A percentile compares a stretch with the other conserved stretches of the same genome.
These are phyloP conservation scores for Tenebrosternarchus preto DNA, from an alignment of 2,113 vertebrate genomes.

Conservation along the genomic window DNA sequence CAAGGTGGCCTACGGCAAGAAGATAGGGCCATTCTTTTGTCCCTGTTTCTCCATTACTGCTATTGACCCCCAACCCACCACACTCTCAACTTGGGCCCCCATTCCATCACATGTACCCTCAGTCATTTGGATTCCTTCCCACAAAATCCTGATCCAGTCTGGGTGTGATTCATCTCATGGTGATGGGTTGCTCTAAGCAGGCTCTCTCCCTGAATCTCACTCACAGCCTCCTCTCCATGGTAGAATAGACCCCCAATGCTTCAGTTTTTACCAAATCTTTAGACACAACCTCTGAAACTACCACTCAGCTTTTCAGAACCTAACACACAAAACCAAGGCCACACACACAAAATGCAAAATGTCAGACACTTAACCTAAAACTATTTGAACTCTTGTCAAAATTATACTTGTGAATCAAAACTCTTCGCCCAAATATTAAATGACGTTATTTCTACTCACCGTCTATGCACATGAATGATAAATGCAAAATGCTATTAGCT, in stretches of 20 bases:
- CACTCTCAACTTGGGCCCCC: background rate
- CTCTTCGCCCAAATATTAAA: too few relatives aligned
- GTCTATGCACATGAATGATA: too few relatives aligned
- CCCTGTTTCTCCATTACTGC: background rate
- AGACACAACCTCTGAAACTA: too few relatives aligned
- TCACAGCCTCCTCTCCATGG: background rate
- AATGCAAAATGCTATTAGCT: too few relatives aligned
- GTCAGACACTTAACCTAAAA: too few relatives aligned
- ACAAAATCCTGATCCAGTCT: conserved; percentile 11
- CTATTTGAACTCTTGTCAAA: too few relatives aligned
- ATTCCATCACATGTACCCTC: conserved; percentile 23
- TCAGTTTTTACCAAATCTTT: too few relatives aligned
- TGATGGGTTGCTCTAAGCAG: conserved; percentile 14
- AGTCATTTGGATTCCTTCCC: background rate
- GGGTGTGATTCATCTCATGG: conserved; percentile 19
- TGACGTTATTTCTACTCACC: too few relatives aligned
- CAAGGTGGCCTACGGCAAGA: background rate
- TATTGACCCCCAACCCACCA: background rate
- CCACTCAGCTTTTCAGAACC: too few relatives aligned
- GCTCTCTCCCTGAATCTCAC: background rate
- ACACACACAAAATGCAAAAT: too few relatives aligned
- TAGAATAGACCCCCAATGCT: conserved; percentile 3
- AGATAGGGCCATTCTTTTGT: background rate
- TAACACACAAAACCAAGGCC: too few relatives aligned
- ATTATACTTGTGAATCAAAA: too few relatives aligned